These are phyloP conservation scores for Actinia tenebrosa DNA, from an alignment of 64 coral and sea anemone species.

Conservation along the genomic window DNA sequence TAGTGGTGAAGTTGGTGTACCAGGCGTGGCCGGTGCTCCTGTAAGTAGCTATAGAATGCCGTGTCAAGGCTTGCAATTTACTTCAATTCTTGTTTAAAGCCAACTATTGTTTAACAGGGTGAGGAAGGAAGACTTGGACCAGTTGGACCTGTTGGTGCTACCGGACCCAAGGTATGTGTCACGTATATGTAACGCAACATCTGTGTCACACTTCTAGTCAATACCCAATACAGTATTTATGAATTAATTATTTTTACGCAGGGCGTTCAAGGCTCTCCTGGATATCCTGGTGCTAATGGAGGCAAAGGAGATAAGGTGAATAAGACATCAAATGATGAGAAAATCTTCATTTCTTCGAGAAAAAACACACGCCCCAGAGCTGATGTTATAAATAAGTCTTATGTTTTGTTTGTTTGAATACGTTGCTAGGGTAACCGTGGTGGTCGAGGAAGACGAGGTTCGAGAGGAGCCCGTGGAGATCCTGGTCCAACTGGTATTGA, in stretches of 20 bases:
- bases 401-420: not conserved
- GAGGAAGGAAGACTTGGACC: slow-evolving; percentile 12
- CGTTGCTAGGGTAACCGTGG: slow-evolving; percentile 18
- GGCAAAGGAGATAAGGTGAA: slow-evolving; percentile 17
- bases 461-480: slow-evolving; percentile 9
- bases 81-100: not conserved
- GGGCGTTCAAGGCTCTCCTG: slow-evolving; percentile 16
- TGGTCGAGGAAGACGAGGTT: slow-evolving; percentile 18
- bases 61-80: not conserved
- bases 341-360: not conserved
- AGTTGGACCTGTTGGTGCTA: not conserved
- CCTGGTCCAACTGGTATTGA: slow-evolving; percentile 9
- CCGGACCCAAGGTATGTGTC: slow-evolving; percentile 13
- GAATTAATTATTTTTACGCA: not conserved
- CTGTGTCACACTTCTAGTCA: not conserved
- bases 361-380: not conserved
- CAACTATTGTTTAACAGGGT: not conserved
- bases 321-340: not conserved
- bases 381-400: not conserved
- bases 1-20: not conserved
- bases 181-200: not conserved
- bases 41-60: not conserved
- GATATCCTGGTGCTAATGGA: not conserved
- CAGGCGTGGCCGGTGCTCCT: not conserved
- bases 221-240: too few relatives aligned